These are phyloP conservation scores for Clitarchus hookeri DNA, from an alignment of 2,888 invertebrate genomes.

Conservation along the genomic window DNA sequence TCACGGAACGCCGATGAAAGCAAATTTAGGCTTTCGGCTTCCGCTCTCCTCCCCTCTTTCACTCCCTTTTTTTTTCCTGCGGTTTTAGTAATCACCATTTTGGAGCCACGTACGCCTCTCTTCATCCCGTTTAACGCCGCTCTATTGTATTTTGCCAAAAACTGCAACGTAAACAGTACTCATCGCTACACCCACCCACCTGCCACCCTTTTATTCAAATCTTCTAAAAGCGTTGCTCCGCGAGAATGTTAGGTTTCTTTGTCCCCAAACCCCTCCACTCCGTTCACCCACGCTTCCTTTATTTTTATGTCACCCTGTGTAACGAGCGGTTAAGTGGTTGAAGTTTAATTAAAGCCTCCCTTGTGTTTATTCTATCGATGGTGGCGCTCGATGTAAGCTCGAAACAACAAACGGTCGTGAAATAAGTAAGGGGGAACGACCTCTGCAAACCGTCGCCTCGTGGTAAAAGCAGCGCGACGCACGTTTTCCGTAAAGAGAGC, in stretches of 20 bases:
- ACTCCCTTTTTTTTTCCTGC: neutral
- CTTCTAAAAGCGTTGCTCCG: neutral
- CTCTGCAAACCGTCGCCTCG: neutral
- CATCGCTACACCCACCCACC: neutral
- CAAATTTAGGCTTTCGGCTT: neutral
- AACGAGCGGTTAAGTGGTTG: constrained; percentile 18
- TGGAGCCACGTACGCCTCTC: neutral
- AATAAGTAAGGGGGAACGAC: neutral
- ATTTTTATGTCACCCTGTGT: neutral
- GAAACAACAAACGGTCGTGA: neutral
- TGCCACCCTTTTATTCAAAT: neutral
- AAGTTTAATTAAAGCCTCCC: constrained; percentile 20
- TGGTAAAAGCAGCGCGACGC: neutral
- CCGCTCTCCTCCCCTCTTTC: neutral
- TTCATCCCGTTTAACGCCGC: neutral
- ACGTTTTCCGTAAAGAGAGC: too few species aligned
- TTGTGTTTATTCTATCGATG: constrained; percentile 18
- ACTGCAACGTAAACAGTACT: neutral
- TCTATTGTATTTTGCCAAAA: neutral
- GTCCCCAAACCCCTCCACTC: neutral
- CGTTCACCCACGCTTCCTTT: too few species aligned
- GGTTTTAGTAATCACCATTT: neutral
- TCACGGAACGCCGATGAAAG: constrained; percentile 14
- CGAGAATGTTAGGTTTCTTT: neutral
- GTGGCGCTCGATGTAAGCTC: neutral